Evolutionary conservation across 2,888 invertebrate genomes (phyloP).

Genomic region (Mythimna pallens): DNA sequence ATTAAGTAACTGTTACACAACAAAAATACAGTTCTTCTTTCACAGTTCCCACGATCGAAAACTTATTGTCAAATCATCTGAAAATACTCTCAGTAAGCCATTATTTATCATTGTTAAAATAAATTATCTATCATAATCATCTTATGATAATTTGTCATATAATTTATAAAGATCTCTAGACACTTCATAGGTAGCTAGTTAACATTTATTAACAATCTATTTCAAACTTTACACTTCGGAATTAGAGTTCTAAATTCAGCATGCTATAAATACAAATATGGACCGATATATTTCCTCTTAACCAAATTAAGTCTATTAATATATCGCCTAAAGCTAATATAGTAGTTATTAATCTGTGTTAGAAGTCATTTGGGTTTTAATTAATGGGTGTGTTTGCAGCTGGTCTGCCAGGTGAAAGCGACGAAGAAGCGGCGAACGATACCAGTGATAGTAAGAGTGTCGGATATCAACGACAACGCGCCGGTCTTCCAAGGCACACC

Average conservation of each 20-base stretch:
- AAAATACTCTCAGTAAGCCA: conserved; percentile 27
- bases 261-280: neutral
- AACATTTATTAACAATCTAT: conserved; percentile 7
- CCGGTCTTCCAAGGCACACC: conserved; percentile 96
- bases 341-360: conserved; percentile 64
- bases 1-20: conserved; percentile 47
- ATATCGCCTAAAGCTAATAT: conserved; percentile 57
- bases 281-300: conserved; percentile 25
- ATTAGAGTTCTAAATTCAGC: conserved; percentile 11
- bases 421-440: conserved; percentile 95
- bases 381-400: conserved; percentile 88
- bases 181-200: conserved; percentile 32
- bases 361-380: conserved; percentile 63
- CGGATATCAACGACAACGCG: conserved; percentile 97
- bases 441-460: conserved; percentile 97
- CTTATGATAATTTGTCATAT: conserved; percentile 62
- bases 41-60: conserved; percentile 54
- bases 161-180: conserved; percentile 56
- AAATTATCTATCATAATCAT: conserved; percentile 54
- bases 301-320: conserved; percentile 52
- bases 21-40: conserved; percentile 23
- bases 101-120: conserved; percentile 60
- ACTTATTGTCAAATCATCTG: conserved; percentile 39
- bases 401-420: conserved; percentile 95
- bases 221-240: neutral